A percentile compares a stretch with the other conserved stretches of the same genome.
Evolutionary conservation across 2,113 vertebrate species (phyloP).

Genomic region (Sorex fumeus): DNA sequence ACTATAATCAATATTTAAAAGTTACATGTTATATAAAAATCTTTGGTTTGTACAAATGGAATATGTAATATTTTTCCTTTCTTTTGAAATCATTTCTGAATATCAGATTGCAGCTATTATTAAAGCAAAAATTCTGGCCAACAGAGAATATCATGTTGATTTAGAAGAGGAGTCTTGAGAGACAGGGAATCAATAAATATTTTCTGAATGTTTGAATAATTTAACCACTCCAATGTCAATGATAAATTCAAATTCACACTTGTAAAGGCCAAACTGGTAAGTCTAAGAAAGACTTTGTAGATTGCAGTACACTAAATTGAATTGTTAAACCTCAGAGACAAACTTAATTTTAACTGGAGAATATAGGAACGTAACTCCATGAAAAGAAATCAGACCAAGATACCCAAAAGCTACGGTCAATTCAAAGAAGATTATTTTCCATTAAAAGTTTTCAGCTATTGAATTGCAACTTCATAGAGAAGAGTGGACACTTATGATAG

Average conservation of each 20-base stretch:
- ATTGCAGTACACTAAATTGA: not conserved
- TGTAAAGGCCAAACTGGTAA: not conserved
- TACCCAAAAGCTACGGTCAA: conserved; percentile 32
- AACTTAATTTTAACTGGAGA: conserved; percentile 35
- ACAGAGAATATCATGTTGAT: not conserved
- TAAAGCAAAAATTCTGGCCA: not conserved
- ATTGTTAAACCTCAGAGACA: conserved; percentile 42
- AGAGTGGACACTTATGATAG: not conserved
- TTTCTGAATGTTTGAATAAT: conserved; percentile 7
- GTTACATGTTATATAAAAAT: not conserved
- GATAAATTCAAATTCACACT: not conserved
- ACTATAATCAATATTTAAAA: conserved; percentile 4
- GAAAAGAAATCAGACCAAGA: not conserved
- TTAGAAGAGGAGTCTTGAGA: not conserved
- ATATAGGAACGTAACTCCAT: conserved; percentile 34
- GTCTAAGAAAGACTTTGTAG: not conserved
- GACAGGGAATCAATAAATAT: not conserved
- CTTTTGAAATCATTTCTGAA: conserved; percentile 11
- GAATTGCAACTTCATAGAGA: conserved; percentile 30
- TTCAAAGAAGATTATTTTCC: conserved; percentile 57
- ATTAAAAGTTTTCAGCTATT: conserved; percentile 13
- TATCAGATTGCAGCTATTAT: not conserved
- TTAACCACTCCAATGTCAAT: not conserved
- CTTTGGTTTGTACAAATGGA: not conserved
- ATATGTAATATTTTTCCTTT: not conserved